Base-by-base conservation (phyloP, 2,113 vertebrate genomes). In the Trachemys scripta region DNA sequence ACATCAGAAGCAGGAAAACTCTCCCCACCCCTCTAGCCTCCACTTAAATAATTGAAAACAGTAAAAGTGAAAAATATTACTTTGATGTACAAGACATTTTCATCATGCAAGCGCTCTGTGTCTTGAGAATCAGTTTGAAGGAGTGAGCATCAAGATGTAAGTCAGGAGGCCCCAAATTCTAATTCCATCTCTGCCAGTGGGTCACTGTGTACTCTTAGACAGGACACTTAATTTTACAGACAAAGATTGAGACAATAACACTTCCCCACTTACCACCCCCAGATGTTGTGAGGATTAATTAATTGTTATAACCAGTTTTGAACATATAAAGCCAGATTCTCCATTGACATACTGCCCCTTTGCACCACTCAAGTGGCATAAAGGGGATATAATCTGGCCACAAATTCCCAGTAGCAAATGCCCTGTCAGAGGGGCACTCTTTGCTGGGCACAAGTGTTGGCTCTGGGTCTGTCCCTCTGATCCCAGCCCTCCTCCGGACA, bases 181-280 rank as follows among this genome's bases (percentile, higher is more conserved):
- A 11, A 80, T 35, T 38, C 13, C 14, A 0, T 49, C n/a, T 80
- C 27, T 84, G 22, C 35, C 0, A 0, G 5, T 65, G 79, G 22
- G 2, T 35, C 27, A 56, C 42, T 27, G 22, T 42, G 0, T 1
- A 75, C 13, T 13, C 0, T 0, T 49, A 51, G 6, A 35, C 59
- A 65, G 13, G 13, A 65, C 59, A 27, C 56, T 27, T 57, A 50
- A 56, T 57, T 25, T 57, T 57, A 25, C 19, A 57, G 3, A 57
- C 24, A 24, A 57, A 10, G 24, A 25, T 29, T 3, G 35, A 8
- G 35, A 69, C 31, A 69, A 69, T 69, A 69, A 62, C 8, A 27
- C n/a, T 5, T 0, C 49, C 51, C n/a, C 16, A 13, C 38, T 45
- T 45, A 45, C 38, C 5, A 24, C 38, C 5, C 72, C 20, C 38